Conservation (phyloP, 2,888 invertebrate genomes). For the Latrodectus hesperus region DNA sequence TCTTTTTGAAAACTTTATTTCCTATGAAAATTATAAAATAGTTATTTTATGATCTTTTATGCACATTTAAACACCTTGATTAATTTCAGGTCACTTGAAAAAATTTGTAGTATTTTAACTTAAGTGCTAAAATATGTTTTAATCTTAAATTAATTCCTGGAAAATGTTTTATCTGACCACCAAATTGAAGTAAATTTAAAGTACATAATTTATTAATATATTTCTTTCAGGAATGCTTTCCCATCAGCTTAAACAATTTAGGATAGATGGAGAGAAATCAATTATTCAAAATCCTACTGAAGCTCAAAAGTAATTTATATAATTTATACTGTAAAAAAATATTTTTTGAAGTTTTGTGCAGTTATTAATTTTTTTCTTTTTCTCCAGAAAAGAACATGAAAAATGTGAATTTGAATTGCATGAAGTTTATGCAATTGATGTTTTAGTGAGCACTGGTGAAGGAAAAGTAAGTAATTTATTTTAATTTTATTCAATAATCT, state of each 20-base stretch:
- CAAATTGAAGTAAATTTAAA: too few species aligned
- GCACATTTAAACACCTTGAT: too few species aligned
- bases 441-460: slow-evolving; percentile 96
- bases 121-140: not conserved
- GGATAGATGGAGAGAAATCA: slow-evolving; percentile 98
- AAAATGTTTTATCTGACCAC: too few species aligned
- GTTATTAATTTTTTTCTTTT: not conserved
- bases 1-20: too few species aligned
- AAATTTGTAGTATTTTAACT: too few species aligned
- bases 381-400: slow-evolving; percentile 90
- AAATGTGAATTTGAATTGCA: slow-evolving; percentile 95
- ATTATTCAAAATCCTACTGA: slow-evolving; percentile 98
- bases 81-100: too few species aligned
- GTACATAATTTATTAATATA: not conserved
- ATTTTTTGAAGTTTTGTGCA: too few species aligned
- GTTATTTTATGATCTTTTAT: too few species aligned
- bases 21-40: too few species aligned
- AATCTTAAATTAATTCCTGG: not conserved
- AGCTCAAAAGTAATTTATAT: slow-evolving; percentile 81
- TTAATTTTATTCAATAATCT: not conserved
- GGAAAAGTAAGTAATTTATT: slow-evolving; percentile 81
- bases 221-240: slow-evolving; percentile 77
- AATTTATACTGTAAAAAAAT: not conserved
- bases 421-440: slow-evolving; percentile 99
- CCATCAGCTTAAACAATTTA: slow-evolving; percentile 95